Evolutionary conservation across 2,113 vertebrate genomes (phyloP), one percentile per base, ranked within the genome.

Genomic region (Caloenas nicobarica): DNA sequence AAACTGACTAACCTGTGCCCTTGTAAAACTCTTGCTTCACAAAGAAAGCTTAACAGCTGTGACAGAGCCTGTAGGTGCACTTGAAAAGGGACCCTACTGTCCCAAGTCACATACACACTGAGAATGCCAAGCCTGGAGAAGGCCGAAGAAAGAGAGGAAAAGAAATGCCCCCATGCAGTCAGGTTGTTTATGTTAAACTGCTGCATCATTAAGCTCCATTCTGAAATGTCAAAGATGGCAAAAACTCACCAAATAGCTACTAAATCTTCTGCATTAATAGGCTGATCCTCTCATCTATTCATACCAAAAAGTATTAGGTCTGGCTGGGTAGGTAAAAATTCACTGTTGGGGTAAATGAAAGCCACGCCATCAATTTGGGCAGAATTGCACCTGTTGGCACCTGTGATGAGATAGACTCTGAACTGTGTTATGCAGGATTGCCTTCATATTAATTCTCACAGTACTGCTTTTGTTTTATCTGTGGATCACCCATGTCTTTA

Each of bases 251-350:
- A 81, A 81, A 95, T 18, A 96, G 73, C 90, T 79, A 61, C 83
- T 96, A 93, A 93, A 94, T 96, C 92, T 96, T 92, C 90, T 91
- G 92, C 96, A 94, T 94, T 97, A 94, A 92, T 79, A 44, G 80
- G 69, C 77, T 81, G 86, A 91, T 93, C 69, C 86, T 92, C 86
- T 77, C 91, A 93, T 95, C 86, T 86, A 88, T 93, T 95, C 31
- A 24, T 18, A 88, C 93, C 96, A 93, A 72, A 70, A 90, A 74
- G 85, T 79, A 50, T 91, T 91, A 68, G 80, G 86, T 86, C 88
- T 94, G 90, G 69, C 95, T 93, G 86, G 76, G 86, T 71, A 91
- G 69, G 92, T 84, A 94, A 90, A 96, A 95, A 96, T 92, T 95
- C 93, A 53, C 86, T 81, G 80, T 34, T 86, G 95, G 95, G 93